Evolutionary conservation across 2,113 vertebrate species (phyloP).

Genomic region (Brienomyrus longianalis): DNA sequence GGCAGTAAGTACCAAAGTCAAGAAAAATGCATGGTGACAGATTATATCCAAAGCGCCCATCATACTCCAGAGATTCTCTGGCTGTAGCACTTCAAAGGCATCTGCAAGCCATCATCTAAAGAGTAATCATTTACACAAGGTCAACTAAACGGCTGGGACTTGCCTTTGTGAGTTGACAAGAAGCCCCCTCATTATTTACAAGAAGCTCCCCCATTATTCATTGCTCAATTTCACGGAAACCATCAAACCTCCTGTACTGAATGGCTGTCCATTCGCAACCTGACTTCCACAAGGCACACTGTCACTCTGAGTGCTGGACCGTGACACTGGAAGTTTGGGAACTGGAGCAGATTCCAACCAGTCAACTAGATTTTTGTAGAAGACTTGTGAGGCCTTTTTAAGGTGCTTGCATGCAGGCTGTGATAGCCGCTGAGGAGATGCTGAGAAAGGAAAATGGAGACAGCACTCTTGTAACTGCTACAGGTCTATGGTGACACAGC

Average conservation of each 20-base stretch:
- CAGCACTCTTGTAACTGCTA: conserved; percentile 4
- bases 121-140: neutral
- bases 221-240: neutral
- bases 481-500: conserved; percentile 24
- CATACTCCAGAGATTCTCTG: neutral
- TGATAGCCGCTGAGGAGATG: neutral
- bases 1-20: neutral
- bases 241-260: neutral
- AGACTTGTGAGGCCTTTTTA: neutral
- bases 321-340: neutral
- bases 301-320: neutral
- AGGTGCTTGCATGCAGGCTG: neutral
- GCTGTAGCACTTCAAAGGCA: neutral
- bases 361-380: neutral
- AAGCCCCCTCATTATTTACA: neutral
- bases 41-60: neutral
- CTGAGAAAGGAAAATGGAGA: conserved; percentile 4
- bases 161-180: neutral
- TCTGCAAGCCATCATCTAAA: neutral
- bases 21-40: neutral
- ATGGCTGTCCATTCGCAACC: neutral
- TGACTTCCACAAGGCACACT: neutral
- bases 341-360: neutral
- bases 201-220: neutral
- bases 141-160: neutral